Percentiles rank a stretch among this genome's conserved stretches.
These are phyloP conservation scores for Laodelphax striatellus DNA, from an alignment of 1,140 invertebrate species.

Conservation along the genomic window DNA sequence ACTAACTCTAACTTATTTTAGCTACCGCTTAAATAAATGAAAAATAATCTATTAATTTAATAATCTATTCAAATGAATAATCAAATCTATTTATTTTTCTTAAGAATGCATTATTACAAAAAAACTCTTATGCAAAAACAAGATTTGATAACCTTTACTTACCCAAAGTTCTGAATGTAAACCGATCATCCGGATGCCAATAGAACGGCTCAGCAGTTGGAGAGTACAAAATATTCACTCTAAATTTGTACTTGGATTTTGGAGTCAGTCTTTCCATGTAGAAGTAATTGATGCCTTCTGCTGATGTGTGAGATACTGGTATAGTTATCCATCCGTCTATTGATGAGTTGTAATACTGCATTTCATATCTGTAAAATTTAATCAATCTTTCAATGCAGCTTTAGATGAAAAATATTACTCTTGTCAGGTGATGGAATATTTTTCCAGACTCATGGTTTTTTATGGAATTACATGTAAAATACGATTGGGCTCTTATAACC, in stretches of 20 bases:
- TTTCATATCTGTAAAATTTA: constrained; percentile 13
- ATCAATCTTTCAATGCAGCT: not conserved
- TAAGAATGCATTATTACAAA: too few species aligned
- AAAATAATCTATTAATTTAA: too few species aligned
- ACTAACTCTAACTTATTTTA: too few species aligned
- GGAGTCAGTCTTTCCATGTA: constrained; percentile 46
- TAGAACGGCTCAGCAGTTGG: constrained; percentile 41
- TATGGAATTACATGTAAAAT: too few species aligned
- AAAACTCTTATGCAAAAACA: too few species aligned
- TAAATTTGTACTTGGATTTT: constrained; percentile 60
- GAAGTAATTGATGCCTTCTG: constrained; percentile 29
- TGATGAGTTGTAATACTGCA: constrained; percentile 14
- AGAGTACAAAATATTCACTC: constrained; percentile 52
- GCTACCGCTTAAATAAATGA: too few species aligned
- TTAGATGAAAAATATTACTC: not conserved
- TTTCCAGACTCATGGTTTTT: too few species aligned
- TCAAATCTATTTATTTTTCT: too few species aligned
- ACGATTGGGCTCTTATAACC: too few species aligned
- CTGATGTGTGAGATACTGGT: constrained; percentile 2
- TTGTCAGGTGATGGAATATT: too few species aligned
- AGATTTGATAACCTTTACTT: constrained; percentile 22
- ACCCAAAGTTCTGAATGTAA: constrained; percentile 65
- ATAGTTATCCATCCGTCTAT: constrained; percentile 15
- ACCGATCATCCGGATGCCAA: constrained; percentile 54
- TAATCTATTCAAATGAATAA: too few species aligned